Base-by-base conservation (phyloP, 2,888 invertebrate species). In the Dynastes hyllus region DNA sequence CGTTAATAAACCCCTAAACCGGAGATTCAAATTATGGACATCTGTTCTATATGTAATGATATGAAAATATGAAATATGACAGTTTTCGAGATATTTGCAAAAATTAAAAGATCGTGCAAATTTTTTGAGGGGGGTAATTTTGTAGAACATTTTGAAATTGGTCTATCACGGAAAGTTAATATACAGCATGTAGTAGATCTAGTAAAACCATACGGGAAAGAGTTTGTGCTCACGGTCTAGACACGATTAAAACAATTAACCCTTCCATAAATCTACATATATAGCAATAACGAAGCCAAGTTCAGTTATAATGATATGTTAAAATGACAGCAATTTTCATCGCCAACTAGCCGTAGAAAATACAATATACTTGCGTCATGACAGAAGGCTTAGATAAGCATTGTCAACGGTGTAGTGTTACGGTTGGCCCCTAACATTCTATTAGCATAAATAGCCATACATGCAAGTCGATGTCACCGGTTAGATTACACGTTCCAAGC, bases 331-430 rank as follows among this genome's bases (percentile, higher is more conserved):
- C 81, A 83, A 83, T 84, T 84, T 84, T 82, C 82, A 81, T 81
- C 82, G 81, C 79, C 83, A 82, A 79, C 81, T 80, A 79, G 80
- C 81, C 83, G 81, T 82, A 81, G 80, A 84, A 82, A 84, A 82
- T 84, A 80, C 81, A 79, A 81, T 81, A 81, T 79, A 81, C 79
- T 82, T 80, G 78, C 63, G 76, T 76, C 77, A 77, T 80, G 80
- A 76, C 70, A 55, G 65, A 77, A 80, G 76, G 69, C 75, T 81
- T 76, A 77, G 73, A 81, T 76, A 77, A 76, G 76, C 69, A 73
- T 78, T 78, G 11, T 69, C 81, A 82, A 76, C 78, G 79, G 66
- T 78, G 79, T 61, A 51, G 76, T 45, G 13, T 66, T 55, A 37
- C 67, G 76, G 55, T 73, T 40, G 58, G 32, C 22, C 58, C 13